Evolutionary conservation across 2,888 invertebrate species (phyloP), one percentile per base, ranked within the genome.

Genomic region (Sphaerophoria taeniata): DNA sequence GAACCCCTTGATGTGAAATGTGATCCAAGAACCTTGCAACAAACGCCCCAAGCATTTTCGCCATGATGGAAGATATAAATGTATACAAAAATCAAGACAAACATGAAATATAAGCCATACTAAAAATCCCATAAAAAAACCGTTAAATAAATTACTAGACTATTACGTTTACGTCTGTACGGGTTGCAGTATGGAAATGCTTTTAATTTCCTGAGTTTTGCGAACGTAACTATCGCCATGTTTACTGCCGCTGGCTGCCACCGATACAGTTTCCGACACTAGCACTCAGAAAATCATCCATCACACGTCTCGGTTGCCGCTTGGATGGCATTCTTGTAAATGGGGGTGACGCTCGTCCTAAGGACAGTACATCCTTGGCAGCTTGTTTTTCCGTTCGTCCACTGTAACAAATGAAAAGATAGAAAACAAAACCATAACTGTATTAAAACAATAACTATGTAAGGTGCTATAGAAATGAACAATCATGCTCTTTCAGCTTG

Each of bases 311-410:
- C 85, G 95, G 95, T 90, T 95, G 95, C 87, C 96, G 94, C 79
- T 96, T 94, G 88, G 96, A 96, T 56, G 96, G 96, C 11, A 96
- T 95, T 88, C 97, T 93, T 72, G 95, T 95, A 92, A 97, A 96
- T 82, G 94, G 93, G 56, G 96, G 96, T 79, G 95, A 96, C 67
- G 95, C 94, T 70, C 94, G 92, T 73, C 93, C 90, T 87, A 91
- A 89, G 77, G 91, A 90, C 75, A 91, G 89, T 87, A 91, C 91
- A 90, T 92, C 92, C 90, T 92, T 92, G 84, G 90, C 89, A 72
- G 90, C 89, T 86, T 93, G 92, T 88, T 94, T 94, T 89, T 94
- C 94, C 6, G 95, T 95, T 87, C 96, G 93, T 39, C 95, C 95
- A 90, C 96, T 95, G 86, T 39, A 78, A 80, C 14, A 78, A 87